Evolutionary conservation across 2,113 vertebrate genomes (phyloP).

Genomic region (Accipiter virgatus): DNA sequence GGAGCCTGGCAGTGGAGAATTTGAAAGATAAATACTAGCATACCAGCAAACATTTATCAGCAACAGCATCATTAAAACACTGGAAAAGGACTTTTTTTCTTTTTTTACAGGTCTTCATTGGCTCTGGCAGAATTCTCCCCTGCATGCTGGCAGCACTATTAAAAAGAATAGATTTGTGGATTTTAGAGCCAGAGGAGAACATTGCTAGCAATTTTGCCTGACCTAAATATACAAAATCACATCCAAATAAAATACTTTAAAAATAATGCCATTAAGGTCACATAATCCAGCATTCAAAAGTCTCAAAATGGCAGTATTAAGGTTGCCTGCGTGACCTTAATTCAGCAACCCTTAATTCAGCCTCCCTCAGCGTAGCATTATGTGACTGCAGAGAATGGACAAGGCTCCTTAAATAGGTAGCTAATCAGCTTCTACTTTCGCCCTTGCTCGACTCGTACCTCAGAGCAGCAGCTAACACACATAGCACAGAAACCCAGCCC

Average conservation of each 20-base stretch:
- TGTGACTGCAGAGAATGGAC: neutral
- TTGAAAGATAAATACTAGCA: neutral
- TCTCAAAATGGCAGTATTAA: conserved; percentile 2
- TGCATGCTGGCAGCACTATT: neutral
- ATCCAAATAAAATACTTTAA: conserved; percentile 10
- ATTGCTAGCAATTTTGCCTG: conserved; percentile 13
- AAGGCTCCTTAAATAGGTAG: neutral
- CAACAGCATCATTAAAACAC: neutral
- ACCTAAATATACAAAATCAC: conserved; percentile 40
- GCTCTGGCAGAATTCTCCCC: neutral
- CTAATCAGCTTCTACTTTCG: conserved; percentile 32
- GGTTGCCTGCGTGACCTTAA: conserved; percentile 10
- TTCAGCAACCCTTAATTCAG: conserved; percentile 27
- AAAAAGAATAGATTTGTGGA: neutral
- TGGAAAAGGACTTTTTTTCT: neutral
- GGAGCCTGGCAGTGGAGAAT: neutral
- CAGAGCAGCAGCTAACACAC: neutral
- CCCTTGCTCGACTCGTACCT: neutral
- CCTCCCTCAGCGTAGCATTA: neutral
- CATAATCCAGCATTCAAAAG: neutral
- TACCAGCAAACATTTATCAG: neutral
- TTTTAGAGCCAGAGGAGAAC: conserved; percentile 1
- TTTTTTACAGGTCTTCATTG: neutral
- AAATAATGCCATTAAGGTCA: conserved; percentile 16
- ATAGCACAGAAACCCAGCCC: neutral